phyloP scores from a whole-genome alignment of 2,113 vertebrate species.

The Gnathonemus echidnorhynchus region DNA sequence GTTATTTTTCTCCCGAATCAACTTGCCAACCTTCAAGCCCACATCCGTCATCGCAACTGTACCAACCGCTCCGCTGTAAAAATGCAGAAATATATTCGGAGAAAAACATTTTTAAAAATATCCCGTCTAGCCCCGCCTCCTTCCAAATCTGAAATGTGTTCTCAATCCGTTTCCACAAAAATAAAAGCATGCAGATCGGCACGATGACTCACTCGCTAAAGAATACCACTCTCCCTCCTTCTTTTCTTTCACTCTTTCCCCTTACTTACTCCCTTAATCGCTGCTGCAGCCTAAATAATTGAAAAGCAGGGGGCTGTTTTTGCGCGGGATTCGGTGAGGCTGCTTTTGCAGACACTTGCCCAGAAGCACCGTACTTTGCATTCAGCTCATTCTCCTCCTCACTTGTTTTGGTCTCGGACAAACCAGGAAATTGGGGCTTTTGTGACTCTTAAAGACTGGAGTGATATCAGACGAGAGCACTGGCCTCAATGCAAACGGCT shows the following conservation, averaged over 20 bases:
- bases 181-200: background rate
- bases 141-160: background rate
- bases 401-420: background rate
- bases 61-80: background rate
- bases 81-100: background rate
- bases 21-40: background rate
- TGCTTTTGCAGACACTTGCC: background rate
- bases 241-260: background rate
- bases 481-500: background rate
- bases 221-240: background rate
- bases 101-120: background rate
- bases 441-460: background rate
- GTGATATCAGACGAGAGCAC: background rate
- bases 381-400: background rate
- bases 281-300: constrained; percentile 3
- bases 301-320: background rate
- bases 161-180: background rate
- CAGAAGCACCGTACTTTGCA: background rate
- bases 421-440: background rate
- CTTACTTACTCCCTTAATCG: background rate
- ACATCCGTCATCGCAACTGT: background rate
- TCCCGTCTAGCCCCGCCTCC: background rate
- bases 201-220: background rate
- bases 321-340: background rate
- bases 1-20: background rate